Percentiles rank a stretch among this genome's conserved stretches.
Conservation (phyloP, 2,888 invertebrate species). For the Trichogramma evanescens region DNA sequence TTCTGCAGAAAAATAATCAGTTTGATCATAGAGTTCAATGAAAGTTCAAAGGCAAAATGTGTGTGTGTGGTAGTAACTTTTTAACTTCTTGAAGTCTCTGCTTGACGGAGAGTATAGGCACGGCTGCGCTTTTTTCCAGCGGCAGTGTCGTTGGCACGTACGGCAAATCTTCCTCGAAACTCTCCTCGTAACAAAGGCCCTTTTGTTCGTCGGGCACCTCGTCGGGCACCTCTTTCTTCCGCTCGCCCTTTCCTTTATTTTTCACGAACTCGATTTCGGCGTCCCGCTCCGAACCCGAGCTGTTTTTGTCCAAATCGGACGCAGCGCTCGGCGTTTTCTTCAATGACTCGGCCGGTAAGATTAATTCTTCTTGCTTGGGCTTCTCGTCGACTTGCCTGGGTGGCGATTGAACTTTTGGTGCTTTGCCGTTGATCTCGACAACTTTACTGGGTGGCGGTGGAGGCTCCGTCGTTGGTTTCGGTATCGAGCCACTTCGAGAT, state of each 20-base stretch:
- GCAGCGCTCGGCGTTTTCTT: slow-evolving; percentile 36
- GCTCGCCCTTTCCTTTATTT: slow-evolving; percentile 17
- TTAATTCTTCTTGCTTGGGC: neutral
- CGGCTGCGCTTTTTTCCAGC: slow-evolving; percentile 71
- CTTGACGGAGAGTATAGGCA: slow-evolving; percentile 75
- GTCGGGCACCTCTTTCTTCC: slow-evolving; percentile 48
- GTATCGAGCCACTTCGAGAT: slow-evolving; percentile 27
- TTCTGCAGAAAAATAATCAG: slow-evolving; percentile 43
- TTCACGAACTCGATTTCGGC: slow-evolving; percentile 54
- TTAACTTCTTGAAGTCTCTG: slow-evolving; percentile 52
- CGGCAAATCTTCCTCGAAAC: slow-evolving; percentile 75
- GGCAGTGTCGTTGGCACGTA: slow-evolving; percentile 87
- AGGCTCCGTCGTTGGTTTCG: slow-evolving; percentile 22
- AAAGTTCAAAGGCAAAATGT: neutral
- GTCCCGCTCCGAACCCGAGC: slow-evolving; percentile 68
- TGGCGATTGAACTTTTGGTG: neutral
- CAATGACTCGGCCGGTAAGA: slow-evolving; percentile 21
- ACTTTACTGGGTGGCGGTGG: slow-evolving; percentile 9
- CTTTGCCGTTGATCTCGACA: slow-evolving; percentile 19
- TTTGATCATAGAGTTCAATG: neutral
- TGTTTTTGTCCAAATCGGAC: slow-evolving; percentile 43
- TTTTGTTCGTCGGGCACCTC: slow-evolving; percentile 62
- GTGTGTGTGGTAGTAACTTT: slow-evolving; percentile 17
- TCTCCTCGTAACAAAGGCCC: slow-evolving; percentile 73
- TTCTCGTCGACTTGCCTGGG: slow-evolving; percentile 31